These are phyloP conservation scores for Cettia cetti DNA, from an alignment of 2,113 vertebrate species.

Conservation along the genomic window DNA sequence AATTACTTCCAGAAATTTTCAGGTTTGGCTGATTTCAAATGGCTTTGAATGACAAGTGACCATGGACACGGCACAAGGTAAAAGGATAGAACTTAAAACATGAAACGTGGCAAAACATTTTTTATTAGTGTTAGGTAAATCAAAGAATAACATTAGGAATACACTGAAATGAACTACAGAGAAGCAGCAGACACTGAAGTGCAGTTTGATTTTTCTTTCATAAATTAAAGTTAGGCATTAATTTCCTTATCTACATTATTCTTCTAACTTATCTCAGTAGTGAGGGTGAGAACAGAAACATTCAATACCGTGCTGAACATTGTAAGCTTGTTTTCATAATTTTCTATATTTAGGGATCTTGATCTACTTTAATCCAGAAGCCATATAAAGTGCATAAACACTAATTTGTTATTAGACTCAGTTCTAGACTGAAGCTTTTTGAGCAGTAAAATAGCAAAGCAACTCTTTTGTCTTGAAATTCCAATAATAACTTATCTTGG, in stretches of 20 bases:
- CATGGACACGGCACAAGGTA: neutral
- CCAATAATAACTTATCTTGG: neutral
- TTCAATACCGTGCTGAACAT: neutral
- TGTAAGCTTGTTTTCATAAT: neutral
- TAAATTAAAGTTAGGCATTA: neutral
- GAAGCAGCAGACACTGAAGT: neutral
- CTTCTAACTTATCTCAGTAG: neutral
- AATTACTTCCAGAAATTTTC: neutral
- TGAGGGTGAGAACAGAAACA: neutral
- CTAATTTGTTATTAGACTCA: neutral
- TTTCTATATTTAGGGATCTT: neutral
- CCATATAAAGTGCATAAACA: neutral
- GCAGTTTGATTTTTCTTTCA: neutral
- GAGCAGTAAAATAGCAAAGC: neutral
- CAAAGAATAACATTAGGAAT: neutral
- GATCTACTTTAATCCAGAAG: neutral
- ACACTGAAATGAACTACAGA: neutral
- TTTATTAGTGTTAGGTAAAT: neutral
- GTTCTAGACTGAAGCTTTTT: neutral
- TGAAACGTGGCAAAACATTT: neutral
- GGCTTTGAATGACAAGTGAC: neutral
- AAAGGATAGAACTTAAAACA: neutral
- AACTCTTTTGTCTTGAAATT: neutral
- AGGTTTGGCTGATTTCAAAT: neutral
- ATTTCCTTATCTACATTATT: neutral